Base-by-base conservation (phyloP, 2,113 vertebrate genomes). In the Mionectes macconnelli region DNA sequence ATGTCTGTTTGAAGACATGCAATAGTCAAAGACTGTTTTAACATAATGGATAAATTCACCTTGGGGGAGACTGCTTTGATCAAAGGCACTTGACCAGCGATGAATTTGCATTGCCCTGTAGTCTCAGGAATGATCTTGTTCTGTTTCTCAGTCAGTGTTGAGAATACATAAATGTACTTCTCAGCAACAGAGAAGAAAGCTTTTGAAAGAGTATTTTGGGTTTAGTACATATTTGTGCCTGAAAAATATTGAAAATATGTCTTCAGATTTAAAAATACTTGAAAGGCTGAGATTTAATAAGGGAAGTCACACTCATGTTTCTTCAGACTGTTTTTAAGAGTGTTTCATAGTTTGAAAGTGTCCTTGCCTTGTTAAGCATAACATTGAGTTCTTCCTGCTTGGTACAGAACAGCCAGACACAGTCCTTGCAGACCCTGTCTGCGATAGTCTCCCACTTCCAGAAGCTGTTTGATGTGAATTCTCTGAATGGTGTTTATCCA, bases 381-480 rank as follows among this genome's bases (percentile, higher is more conserved):
- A 16, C 3, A 7, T 3, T 83, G 5, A 50, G 6, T 57, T 90
- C 45, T 86, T 87, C 69, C 49, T 92, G 53, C 75, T 93, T 87
- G 89, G 53, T 73, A 35, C 89, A 99, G 99, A 97, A 96, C 57
- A 96, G 94, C 84, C 96, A 93, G 42, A 96, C 89, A 19, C 97
- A 97, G 3, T 98, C 99, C 25, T 94, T 97, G 31, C 88, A 98
- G 87, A 98, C 98, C 14, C 97, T 99, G 92, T 96, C 94, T 73
- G 97, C 98, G 44, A 98, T 99, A 81, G 98, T 99, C 53, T 98
- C 97, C 68, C 99, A 99, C 96, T 99, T 99, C 92, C 99, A 99
- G 97, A 99, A 98, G 94, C 67, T 99, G 77, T 99, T 99, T 95
- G 99, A 99, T 15, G 98, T 99, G 22, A 96, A 82, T 64, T 98